Base-by-base conservation (phyloP, 1,140 invertebrate genomes). In the Pollicipes pollicipes region DNA sequence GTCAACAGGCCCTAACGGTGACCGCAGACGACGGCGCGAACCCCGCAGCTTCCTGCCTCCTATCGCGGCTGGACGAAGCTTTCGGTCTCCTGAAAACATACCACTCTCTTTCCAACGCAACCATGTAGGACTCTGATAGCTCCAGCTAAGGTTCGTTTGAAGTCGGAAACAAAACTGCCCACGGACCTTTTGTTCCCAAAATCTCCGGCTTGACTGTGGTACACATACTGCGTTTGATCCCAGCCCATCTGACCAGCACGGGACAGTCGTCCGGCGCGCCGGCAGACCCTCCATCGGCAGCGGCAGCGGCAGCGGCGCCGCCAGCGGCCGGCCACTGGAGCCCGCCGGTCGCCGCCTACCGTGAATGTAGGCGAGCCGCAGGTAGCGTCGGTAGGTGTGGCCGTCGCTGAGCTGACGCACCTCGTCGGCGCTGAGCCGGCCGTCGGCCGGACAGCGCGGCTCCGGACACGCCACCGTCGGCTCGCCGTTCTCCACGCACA, bases 391-490 rank as follows among this genome's bases (percentile, higher is more conserved):
- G 80, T 92, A 84, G 71, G 90, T 81, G 73, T 88, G 84, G 68
- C 83, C 81, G 74, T 85, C 85, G 72, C 91, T 88, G 70, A 95
- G 85, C 76, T 82, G 83, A 77, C 90, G 85, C 75, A 95, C 91
- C 85, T 96, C 90, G 72, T 85, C 84, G 35, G 89, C 79, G 26
- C 86, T 82, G 70, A 93, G 83, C 73, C 90, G 86, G 21, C 91
- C 91, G 75, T 89, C 87, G 35, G 86, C 83, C 68, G 88, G 85
- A 79, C 93, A 96, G 74, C 88, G 85, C 64, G 90, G 89, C 83
- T 97, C 93, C 8, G 93, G 93, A 82, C 94, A 97, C 66, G 92
- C 93, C 75, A 97, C 92, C 76, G 91, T 88, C 77, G 95, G 91
- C 72, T 93, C 93, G 67, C 93, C 93, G 79, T 95, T 90, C 74